Evolutionary conservation across 2,797 vertebrate genomes (phyloP), one percentile per base, ranked within the genome.

Genomic region (Dicrostonyx torquatus): DNA sequence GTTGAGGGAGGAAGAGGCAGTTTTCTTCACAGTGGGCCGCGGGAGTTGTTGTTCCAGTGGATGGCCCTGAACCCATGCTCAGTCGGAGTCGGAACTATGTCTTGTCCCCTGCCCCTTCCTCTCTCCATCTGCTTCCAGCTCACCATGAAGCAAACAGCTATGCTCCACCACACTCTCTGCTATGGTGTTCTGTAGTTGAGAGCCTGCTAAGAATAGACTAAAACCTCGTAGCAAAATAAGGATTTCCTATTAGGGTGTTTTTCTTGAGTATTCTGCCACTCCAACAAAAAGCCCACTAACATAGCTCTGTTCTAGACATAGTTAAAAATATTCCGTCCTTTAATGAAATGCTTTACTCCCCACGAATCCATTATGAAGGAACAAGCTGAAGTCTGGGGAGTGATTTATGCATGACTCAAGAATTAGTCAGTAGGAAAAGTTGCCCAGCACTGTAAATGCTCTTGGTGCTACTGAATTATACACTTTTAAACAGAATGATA

Each of bases 301-400:
- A 58, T 31, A 62, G 87, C 31, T 11, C 55, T n/a, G 55, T 64
- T 76, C 79, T n/a, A 75, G 78, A 75, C 60, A 31, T 40, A 45
- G 17, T 94, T 70, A 70, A 92, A 87, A 89, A 70, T 70, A 62
- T 70, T 73, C 82, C 58, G 89, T 64, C 24, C 29, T 70, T 76
- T 94, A 88, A 86, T 82, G 29, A 31, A 82, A 70, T n/a, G 73
- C n/a, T 83, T 73, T 89, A 66, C 24, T 66, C 10, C 91, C 66
- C 78, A 24, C 53, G 79, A 94, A 45, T 78, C 62, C 90, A 70
- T 70, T 94, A 89, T 64, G 14, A 31, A 89, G 45, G 75, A 73
- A 75, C 22, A 45, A 68, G 55, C 62, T 89, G 45, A 92, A 83
- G 92, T 72, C 58, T 75, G 83, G 75, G 29, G 37, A 55, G 78